Evolutionary conservation across 2,113 vertebrate species (phyloP), one percentile per base, ranked within the genome.

Genomic region (Phylloscopus trochilus): DNA sequence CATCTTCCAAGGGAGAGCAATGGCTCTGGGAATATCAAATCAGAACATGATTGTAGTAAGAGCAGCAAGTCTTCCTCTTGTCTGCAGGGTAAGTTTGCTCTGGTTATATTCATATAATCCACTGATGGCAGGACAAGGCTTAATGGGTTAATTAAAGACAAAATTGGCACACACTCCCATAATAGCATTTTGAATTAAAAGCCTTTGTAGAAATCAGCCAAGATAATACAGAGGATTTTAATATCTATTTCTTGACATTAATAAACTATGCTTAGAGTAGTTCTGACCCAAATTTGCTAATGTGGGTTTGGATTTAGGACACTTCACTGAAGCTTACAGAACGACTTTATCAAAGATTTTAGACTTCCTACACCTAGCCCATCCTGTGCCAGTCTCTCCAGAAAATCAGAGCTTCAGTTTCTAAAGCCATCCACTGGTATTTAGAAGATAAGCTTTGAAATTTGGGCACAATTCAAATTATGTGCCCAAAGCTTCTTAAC

Each of bases 251-350:
- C 78, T 92, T 0, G 3, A 64, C 49, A 76, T 69, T 74, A 87
- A 83, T 83, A 93, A 91, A 77, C 43, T 73, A 43, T 47, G 35
- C 60, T 80, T 89, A 75, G 44, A 58, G 56, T 49, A 92, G 46
- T 78, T 78, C 60, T 92, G 89, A 82, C 80, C 77, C 83, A 93
- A 93, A 91, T 87, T 93, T 93, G 16, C 64, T 89, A 92, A 87
- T 46, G 44, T 67, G 37, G 10, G 37, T 75, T 93, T 89, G 66
- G 47, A 93, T 95, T 84, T 75, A 91, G 73, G 80, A 59, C 77
- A 75, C 22, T 52, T 87, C 41, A 84, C 26, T 83, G 53, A 94
- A 83, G 26, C 68, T 55, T 56, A 56, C 33, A 82, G 28, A 17
- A 33, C n/a, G 14, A 89, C 4, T 91, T 91, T 81, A 52, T 81